These are phyloP conservation scores for Crocallis elinguaria DNA, from an alignment of 2,888 invertebrate genomes.

Conservation along the genomic window DNA sequence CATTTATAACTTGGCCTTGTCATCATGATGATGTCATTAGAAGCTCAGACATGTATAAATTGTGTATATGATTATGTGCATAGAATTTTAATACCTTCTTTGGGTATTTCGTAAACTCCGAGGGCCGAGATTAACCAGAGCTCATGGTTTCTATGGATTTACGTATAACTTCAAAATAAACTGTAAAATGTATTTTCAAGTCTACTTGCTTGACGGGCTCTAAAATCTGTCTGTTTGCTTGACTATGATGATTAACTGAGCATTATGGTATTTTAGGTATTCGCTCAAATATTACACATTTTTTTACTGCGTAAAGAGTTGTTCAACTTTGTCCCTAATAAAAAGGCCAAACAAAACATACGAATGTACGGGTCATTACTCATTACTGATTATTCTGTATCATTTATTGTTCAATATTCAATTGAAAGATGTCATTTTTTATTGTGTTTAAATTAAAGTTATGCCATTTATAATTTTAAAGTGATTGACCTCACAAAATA, in stretches of 20 bases:
- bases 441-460: constrained; percentile 13
- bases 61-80: constrained; percentile 1
- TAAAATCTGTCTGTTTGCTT: too few relatives aligned
- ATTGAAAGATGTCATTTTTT: background rate
- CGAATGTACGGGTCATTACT: constrained; percentile 6
- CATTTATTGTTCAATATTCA: background rate
- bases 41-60: constrained; percentile 9
- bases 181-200: too few relatives aligned
- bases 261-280: too few relatives aligned
- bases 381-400: constrained; percentile 6
- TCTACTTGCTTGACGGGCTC: too few relatives aligned
- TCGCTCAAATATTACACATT: background rate
- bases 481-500: constrained; percentile 27
- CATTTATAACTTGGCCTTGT: background rate
- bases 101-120: constrained; percentile 2
- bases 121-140: constrained; percentile 14
- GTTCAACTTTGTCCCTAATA: constrained; percentile 6
- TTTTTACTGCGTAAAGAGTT: background rate
- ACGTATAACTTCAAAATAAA: too few relatives aligned
- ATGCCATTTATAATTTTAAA: constrained; percentile 16
- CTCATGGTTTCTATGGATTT: constrained; percentile 2
- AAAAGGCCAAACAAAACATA: constrained; percentile 1
- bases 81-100: constrained; percentile 16
- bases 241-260: too few relatives aligned
- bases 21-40: constrained; percentile 16